Base-by-base conservation (phyloP, 2,113 vertebrate species). In the Poeciliopsis prolifica region DNA sequence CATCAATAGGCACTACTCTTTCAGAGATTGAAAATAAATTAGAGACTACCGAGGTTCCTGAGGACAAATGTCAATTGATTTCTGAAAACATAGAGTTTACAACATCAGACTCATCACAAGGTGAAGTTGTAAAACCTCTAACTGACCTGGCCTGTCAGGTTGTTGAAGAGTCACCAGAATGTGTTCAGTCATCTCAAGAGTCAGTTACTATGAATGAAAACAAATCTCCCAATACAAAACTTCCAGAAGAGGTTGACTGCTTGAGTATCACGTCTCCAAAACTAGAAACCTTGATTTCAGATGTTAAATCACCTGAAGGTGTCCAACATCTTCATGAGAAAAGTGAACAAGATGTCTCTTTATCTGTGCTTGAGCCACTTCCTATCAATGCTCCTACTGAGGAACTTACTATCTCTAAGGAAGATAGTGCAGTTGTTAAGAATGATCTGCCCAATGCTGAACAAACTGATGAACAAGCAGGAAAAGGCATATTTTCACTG, bases 401-500 rank as follows among this genome's bases (percentile, higher is more conserved):
- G 24, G 78, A 87, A 86, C 71, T 63, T 1, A 12, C 13, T 62
- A 28, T 61, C 4, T 68, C 82, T 4, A 84, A 84, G 5, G 78
- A 84, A 8, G 79, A 86, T 1, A 61, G 14, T 66, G 22, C 60
- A 42, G 15, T 19, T 42, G 30, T 40, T 11, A 79, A 84, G 37
- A 40, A 17, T 77, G 77, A 70, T 77, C 65, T 84, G 28, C 37
- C 72, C 29, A 81, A 84, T 68, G 33, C 22, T 65, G 76, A 87
- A 68, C 33, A 70, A n/a, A 29, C 64, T 19, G 83, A 89, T 68
- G 90, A 92, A 13, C 80, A 88, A 69, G 24, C 65, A 66, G 84
- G 44, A 30, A 94, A 89, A 86, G 83, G 90, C 7, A 78, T 93
- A 81, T 92, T 93, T 83, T 90, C 94, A 65, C 78, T 92, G 75